Evolutionary conservation across 1,140 invertebrate species (phyloP).

Genomic region (Cydia fagiglandana): DNA sequence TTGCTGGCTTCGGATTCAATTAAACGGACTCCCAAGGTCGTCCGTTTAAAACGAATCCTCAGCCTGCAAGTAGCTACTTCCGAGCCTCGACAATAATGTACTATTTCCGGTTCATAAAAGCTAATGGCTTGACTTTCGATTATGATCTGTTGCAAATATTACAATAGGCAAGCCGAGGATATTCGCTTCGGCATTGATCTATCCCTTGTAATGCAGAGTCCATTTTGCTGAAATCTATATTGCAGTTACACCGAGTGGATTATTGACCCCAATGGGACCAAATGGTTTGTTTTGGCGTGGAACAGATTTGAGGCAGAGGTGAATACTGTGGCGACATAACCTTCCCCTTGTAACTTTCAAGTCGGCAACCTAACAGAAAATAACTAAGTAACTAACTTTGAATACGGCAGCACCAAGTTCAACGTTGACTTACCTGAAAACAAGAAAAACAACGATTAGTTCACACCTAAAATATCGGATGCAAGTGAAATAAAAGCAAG

Average conservation of each 20-base stretch:
- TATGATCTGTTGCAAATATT: too few relatives aligned
- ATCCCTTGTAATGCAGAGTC: background rate
- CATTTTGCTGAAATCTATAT: background rate
- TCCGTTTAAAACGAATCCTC: too few relatives aligned
- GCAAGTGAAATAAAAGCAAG: slow-evolving; percentile 14
- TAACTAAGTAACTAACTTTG: background rate
- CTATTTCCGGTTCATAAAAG: too few relatives aligned
- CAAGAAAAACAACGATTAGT: slow-evolving; percentile 8
- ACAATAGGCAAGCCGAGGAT: background rate
- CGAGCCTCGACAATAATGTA: too few relatives aligned
- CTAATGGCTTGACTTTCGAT: too few relatives aligned
- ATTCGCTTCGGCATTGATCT: background rate
- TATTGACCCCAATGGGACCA: slow-evolving; percentile 25
- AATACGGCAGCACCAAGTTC: background rate
- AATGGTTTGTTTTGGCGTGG: slow-evolving; percentile 25
- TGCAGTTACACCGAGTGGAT: slow-evolving; percentile 19
- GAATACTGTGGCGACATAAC: background rate
- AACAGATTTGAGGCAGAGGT: slow-evolving; percentile 19
- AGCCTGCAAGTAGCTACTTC: too few relatives aligned
- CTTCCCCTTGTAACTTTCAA: background rate
- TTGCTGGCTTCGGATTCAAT: too few relatives aligned
- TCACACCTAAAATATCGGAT: slow-evolving; percentile 10
- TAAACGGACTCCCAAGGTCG: too few relatives aligned
- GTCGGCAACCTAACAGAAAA: background rate
- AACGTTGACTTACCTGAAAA: slow-evolving; percentile 10